Evolutionary conservation across 2,113 vertebrate species (phyloP).

Genomic region (Psittacus erithacus): DNA sequence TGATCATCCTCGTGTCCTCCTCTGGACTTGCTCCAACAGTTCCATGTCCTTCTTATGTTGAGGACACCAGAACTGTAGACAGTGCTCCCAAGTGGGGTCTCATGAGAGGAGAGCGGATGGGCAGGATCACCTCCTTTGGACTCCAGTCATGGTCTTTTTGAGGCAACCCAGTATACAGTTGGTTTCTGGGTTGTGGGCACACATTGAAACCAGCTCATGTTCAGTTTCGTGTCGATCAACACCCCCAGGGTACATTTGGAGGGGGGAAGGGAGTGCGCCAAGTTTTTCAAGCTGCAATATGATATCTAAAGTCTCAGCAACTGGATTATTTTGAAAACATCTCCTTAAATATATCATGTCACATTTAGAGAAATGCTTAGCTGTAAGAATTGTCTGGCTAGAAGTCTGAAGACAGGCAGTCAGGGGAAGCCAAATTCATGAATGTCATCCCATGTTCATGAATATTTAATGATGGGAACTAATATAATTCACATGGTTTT

Average conservation of each 20-base stretch:
- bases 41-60: not conserved
- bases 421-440: not conserved
- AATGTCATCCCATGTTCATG: not conserved
- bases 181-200: not conserved
- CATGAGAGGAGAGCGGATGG: not conserved
- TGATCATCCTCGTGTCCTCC: not conserved
- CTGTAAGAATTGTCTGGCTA: not conserved
- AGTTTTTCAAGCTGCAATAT: constrained; percentile 11
- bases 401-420: not conserved
- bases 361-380: not conserved
- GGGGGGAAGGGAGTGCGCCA: not conserved
- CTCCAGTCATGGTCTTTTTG: not conserved
- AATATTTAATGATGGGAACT: constrained; percentile 34
- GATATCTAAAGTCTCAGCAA: constrained; percentile 1
- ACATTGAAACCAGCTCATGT: not conserved
- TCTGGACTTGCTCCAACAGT: not conserved
- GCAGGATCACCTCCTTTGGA: not conserved
- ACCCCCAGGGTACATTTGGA: not conserved
- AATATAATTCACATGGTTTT: constrained; percentile 15
- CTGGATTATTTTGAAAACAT: constrained; percentile 8
- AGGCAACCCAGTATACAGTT: not conserved
- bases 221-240: not conserved
- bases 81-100: not conserved
- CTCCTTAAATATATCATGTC: not conserved
- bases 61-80: not conserved